Conservation (phyloP, 1,140 invertebrate species). For the Hestina assimilis region DNA sequence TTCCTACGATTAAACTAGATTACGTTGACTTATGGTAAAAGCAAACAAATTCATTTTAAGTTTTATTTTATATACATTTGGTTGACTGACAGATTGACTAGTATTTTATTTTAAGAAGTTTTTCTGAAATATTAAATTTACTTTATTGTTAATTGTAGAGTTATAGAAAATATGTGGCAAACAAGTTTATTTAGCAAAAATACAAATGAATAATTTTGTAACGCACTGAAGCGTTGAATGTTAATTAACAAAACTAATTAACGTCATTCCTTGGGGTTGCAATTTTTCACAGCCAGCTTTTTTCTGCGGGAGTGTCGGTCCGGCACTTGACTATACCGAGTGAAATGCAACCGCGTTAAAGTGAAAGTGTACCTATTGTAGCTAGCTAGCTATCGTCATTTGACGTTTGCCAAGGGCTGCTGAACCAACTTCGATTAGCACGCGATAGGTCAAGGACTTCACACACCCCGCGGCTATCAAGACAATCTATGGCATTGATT, state of each 20-base stretch:
- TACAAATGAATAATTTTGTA: background rate
- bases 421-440: slow-evolving; percentile 37
- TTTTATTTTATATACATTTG: too few relatives aligned
- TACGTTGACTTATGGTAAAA: too few relatives aligned
- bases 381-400: slow-evolving; percentile 15
- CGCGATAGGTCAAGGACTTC: slow-evolving; percentile 51
- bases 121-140: too few relatives aligned
- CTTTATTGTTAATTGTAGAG: too few relatives aligned
- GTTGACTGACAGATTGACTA: too few relatives aligned
- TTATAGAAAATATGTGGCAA: too few relatives aligned
- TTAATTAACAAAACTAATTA: slow-evolving; percentile 13
- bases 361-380: slow-evolving; percentile 20
- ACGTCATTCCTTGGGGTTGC: background rate
- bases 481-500: slow-evolving; percentile 8
- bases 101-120: too few relatives aligned
- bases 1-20: too few relatives aligned
- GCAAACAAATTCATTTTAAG: too few relatives aligned
- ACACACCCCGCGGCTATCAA: slow-evolving; percentile 21
- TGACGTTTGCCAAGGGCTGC: slow-evolving; percentile 21
- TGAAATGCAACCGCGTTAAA: slow-evolving; percentile 17
- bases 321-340: slow-evolving; percentile 12
- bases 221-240: background rate
- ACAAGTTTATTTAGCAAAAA: too few relatives aligned
- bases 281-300: background rate
- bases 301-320: slow-evolving; percentile 5